These are phyloP conservation scores for Dermochelys coriacea DNA, from an alignment of 2,797 vertebrate species.

Conservation along the genomic window DNA sequence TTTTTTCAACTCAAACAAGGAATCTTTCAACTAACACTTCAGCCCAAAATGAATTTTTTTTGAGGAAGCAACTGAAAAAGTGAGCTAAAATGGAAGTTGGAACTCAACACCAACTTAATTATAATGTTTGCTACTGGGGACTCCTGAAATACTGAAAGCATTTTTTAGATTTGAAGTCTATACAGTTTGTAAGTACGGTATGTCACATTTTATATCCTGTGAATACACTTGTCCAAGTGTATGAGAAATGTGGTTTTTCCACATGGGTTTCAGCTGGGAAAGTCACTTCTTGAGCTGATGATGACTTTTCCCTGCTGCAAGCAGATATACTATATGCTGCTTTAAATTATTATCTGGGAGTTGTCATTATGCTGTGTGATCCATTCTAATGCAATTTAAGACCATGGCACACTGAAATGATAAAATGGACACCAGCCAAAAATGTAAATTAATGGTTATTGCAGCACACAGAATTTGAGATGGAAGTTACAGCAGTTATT, in stretches of 20 bases:
- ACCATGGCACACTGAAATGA: neutral
- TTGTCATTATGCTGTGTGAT: neutral
- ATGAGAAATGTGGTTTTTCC: neutral
- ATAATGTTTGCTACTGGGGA: neutral
- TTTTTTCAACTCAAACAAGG: no score
- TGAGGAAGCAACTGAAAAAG: neutral
- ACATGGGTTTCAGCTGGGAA: neutral
- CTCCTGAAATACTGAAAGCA: neutral
- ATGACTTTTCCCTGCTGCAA: neutral
- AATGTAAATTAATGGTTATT: neutral
- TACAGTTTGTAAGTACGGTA: neutral
- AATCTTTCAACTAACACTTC: conserved; percentile 13
- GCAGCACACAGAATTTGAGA: neutral
- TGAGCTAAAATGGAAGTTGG: neutral
- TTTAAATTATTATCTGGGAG: neutral
- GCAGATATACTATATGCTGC: neutral
- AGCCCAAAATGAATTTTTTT: neutral
- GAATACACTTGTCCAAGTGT: neutral
- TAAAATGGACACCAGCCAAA: neutral
- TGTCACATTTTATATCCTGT: neutral
- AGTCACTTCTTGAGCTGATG: neutral
- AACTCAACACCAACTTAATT: conserved; percentile 5
- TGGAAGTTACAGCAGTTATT: neutral
- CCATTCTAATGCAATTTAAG: conserved; percentile 4
- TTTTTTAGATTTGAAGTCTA: neutral